Conservation (phyloP, 2,797 vertebrate species). For the Sebastes oblongus region DNA sequence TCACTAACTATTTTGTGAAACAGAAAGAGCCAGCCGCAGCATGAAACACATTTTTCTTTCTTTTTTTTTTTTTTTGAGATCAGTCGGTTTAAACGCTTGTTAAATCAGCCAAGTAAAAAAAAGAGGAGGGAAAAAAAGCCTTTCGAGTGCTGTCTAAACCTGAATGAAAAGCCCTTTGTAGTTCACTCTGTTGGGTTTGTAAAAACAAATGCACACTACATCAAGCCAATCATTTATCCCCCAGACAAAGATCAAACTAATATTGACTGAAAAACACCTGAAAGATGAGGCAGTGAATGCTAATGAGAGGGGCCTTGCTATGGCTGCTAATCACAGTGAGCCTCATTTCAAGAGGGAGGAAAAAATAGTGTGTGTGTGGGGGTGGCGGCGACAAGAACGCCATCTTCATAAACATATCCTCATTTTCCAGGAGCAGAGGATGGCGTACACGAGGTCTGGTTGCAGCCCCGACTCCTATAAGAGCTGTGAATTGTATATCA, state of each 20-base stretch:
- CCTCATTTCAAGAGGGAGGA: slow-evolving; percentile 11
- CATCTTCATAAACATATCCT: slow-evolving; percentile 72
- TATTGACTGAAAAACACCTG: slow-evolving; percentile 74
- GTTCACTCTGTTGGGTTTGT: slow-evolving; percentile 74
- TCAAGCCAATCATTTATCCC: slow-evolving; percentile 79
- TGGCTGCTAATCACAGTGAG: slow-evolving; percentile 63
- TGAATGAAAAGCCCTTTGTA: slow-evolving; percentile 77
- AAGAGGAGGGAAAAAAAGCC: slow-evolving; percentile 28
- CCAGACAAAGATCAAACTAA: slow-evolving; percentile 77
- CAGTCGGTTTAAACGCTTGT: slow-evolving; percentile 78
- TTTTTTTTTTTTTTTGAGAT: slow-evolving; percentile 57
- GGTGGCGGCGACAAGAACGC: slow-evolving; percentile 36
- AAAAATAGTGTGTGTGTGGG: neutral
- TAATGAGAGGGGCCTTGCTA: slow-evolving; percentile 62
- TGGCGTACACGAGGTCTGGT: slow-evolving; percentile 43
- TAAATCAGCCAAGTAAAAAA: slow-evolving; percentile 72
- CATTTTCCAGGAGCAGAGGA: slow-evolving; percentile 58
- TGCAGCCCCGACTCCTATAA: slow-evolving; percentile 76
- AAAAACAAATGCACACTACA: slow-evolving; percentile 77
- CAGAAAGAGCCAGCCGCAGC: slow-evolving; percentile 63
- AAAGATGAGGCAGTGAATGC: slow-evolving; percentile 66
- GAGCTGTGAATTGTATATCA: slow-evolving; percentile 90
- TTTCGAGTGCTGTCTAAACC: slow-evolving; percentile 70
- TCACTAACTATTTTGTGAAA: slow-evolving; percentile 70
- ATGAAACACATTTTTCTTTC: slow-evolving; percentile 66